A percentile compares a stretch with the other conserved stretches of the same genome.
These are phyloP conservation scores for Ibidorhyncha struthersii DNA, from an alignment of 2,113 vertebrate species.

Conservation along the genomic window DNA sequence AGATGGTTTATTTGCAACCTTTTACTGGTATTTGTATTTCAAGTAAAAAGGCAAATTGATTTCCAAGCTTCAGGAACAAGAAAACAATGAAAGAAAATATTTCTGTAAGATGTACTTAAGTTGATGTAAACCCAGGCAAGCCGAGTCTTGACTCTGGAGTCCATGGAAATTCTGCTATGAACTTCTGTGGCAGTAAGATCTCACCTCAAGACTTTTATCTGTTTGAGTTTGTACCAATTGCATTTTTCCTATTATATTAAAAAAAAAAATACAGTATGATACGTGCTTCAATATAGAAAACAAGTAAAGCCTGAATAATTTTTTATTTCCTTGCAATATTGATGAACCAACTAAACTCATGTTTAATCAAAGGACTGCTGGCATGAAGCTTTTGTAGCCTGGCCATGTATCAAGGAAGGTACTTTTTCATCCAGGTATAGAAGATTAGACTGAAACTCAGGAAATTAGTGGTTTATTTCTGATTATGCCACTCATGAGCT, in stretches of 20 bases:
- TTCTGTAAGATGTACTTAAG: background rate
- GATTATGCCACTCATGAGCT: background rate
- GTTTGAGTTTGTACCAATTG: background rate
- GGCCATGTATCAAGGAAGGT: background rate
- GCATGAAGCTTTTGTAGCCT: background rate
- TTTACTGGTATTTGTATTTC: background rate
- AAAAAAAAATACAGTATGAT: background rate
- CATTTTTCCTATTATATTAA: background rate
- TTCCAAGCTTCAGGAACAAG: background rate
- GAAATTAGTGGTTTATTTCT: background rate
- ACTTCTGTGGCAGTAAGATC: background rate
- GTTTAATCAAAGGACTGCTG: background rate
- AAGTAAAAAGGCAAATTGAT: background rate
- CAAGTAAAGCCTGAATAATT: background rate
- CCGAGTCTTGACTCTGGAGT: background rate
- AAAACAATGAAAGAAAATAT: background rate
- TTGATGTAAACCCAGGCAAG: background rate
- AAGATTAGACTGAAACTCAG: background rate
- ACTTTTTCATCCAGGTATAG: background rate
- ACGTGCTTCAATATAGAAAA: background rate
- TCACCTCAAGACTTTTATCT: background rate
- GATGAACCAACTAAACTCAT: background rate
- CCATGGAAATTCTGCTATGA: background rate
- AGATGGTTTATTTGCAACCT: background rate
- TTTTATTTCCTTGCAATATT: background rate